Conservation (phyloP, 2,797 vertebrate genomes). For the Phyllotis vaccarum region DNA sequence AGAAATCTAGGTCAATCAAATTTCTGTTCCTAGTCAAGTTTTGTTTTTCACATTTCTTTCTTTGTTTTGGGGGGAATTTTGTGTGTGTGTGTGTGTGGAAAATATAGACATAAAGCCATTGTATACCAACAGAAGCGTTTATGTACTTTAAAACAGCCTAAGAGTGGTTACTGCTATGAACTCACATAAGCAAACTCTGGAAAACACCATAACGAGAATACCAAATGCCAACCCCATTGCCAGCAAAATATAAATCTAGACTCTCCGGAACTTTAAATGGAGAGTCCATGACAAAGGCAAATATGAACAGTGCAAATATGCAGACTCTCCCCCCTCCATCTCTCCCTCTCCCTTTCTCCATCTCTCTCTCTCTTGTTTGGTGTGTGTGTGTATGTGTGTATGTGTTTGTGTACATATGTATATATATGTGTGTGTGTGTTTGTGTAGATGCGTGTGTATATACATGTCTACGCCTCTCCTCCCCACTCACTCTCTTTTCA, state of each 20-base stretch:
- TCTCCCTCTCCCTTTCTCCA: background rate
- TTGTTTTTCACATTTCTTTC: background rate
- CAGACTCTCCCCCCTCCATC: background rate
- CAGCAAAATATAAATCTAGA: background rate
- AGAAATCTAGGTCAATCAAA: background rate
- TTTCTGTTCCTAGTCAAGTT: background rate
- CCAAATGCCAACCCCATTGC: background rate
- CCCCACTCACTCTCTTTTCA: no score
- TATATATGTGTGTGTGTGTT: no score
- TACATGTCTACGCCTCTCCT: no score
- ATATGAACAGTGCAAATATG: background rate
- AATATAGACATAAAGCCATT: background rate
- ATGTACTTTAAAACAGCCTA: background rate
- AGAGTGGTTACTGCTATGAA: constrained; percentile 2
- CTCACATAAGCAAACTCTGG: background rate
- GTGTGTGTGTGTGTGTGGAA: no score
- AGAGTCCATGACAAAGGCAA: background rate
- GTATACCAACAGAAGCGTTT: background rate
- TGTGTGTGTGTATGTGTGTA: no score
- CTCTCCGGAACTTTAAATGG: background rate
- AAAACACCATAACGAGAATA: background rate
- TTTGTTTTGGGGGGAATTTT: no score
- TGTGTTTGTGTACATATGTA: no score
- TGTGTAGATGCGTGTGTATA: no score
- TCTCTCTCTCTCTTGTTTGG: background rate